A percentile compares a stretch with the other conserved stretches of the same genome.
Evolutionary conservation across 1,140 invertebrate genomes (phyloP).

Genomic region (Drosophila malerkotliana): DNA sequence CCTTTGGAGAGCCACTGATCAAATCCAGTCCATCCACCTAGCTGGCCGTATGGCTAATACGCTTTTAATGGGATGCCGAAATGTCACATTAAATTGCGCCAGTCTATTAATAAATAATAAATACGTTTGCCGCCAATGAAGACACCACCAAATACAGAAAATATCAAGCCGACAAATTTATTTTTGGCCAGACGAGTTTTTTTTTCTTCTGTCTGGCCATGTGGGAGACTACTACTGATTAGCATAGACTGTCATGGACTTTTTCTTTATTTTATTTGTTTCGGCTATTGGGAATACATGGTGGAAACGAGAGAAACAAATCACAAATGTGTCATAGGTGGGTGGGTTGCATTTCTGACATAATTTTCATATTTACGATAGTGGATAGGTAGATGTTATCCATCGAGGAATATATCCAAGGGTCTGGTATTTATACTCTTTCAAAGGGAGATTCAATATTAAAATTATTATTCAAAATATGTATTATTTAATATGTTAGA

Average conservation of each 20-base stretch:
- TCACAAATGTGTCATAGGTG: slow-evolving; percentile 21
- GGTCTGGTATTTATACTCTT: not conserved
- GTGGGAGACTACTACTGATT: slow-evolving; percentile 70
- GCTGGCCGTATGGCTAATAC: slow-evolving; percentile 52
- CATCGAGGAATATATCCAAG: slow-evolving; percentile 21
- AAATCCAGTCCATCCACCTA: not conserved
- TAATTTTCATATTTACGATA: slow-evolving; percentile 57
- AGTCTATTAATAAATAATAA: slow-evolving; percentile 80
- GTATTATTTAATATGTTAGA: not conserved
- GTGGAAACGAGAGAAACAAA: slow-evolving; percentile 20
- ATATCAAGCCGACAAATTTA: slow-evolving; percentile 39
- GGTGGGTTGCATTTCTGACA: slow-evolving; percentile 57
- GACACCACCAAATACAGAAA: slow-evolving; percentile 57
- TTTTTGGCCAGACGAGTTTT: slow-evolving; percentile 72
- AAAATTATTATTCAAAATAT: too few relatives aligned
- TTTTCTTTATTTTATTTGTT: slow-evolving; percentile 20
- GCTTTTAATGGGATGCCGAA: slow-evolving; percentile 76
- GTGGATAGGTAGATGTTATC: slow-evolving; percentile 21
- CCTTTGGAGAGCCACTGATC: slow-evolving; percentile 7
- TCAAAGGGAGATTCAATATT: not conserved
- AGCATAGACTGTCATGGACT: slow-evolving; percentile 55
- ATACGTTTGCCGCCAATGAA: slow-evolving; percentile 71
- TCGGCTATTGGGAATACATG: slow-evolving; percentile 26
- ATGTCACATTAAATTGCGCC: slow-evolving; percentile 76
- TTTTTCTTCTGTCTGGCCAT: slow-evolving; percentile 56